Evolutionary conservation across 2,888 invertebrate species (phyloP), one percentile per base, ranked within the genome.

Genomic region (Alloscopus bannaensis): DNA sequence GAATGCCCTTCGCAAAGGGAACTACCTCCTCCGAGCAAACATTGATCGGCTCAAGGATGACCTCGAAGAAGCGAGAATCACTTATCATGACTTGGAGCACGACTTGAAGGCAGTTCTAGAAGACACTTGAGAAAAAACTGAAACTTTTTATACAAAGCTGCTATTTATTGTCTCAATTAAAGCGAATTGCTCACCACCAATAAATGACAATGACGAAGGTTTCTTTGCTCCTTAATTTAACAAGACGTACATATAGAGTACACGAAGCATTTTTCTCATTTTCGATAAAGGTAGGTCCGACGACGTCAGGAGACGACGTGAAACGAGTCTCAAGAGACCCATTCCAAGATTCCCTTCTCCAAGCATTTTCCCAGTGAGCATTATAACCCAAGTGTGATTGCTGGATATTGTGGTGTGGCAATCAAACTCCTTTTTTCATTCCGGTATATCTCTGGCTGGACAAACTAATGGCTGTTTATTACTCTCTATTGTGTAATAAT

Each of bases 11-110:
- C 95, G 94, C 89, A 96, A 96, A 87, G 95, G 95, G 84, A 96
- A 96, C 87, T 94, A 95, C 81, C 90, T 96, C 85, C 90, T 96
- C 13, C 94, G 95, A 89, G 94, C 95, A 0, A 96, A 95, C 87
- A 94, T 95, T 0, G 96, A 96, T 88, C 91, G 95, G 87, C 89
- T 95, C 77, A 94, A 95, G 88, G 96, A 96, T 87, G 95, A 95
- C 87, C 91, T 96, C 57, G 91, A 93, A 70, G 94, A 94, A 87
- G 94, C 95, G 86, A 92, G 94, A 86, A 95, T 95, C 86, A 92
- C 93, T 88, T 94, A 95, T 6, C 90, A 92, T 59, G 90, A 92
- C 50, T 89, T 96, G 59, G 93, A 96, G 88, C 93, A 94, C 86
- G 96, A 96, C 88, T 89, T 96, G 80, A 95, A 96, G 88, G 94